Base-by-base conservation (phyloP, 2,113 vertebrate genomes). In the Gymnocephalus cernua region DNA sequence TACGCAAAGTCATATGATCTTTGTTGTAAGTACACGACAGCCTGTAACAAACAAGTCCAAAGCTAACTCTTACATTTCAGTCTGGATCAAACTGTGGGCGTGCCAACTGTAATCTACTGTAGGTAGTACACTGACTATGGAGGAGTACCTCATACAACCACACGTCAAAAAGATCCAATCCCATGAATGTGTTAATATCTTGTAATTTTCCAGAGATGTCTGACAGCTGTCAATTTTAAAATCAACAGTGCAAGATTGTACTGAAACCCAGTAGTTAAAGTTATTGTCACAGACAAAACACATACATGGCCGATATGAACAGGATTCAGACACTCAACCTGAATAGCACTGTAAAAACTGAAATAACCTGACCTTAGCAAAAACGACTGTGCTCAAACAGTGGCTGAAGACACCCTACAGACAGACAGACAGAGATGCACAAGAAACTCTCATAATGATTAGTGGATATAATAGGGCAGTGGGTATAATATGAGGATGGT, bases 321-420 rank as follows among this genome's bases (percentile, higher is more conserved):
- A 74, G 47, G 25, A 63, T 48, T 72, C 65, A 68, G 25, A 47
- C 6, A 44, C 19, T 50, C 54, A 25, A 65, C 9, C 47, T 38
- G 25, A 75, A 44, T 2, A 27, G 16, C 14, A 35, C 41, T 27
- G 47, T 73, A 63, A 88, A 72, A 74, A 25, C 13, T 51, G 23
- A 56, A 77, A 81, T 77, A 21, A 63, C 80, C 32, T 58, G 77
- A 87, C 64, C 77, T 70, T 59, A 75, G 54, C 62, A 63, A 59
- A 58, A 77, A 76, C 4, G 11, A 51, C 13, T 0, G 2, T 2
- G 21, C 23, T 44, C 10, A 1, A 48, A n/a, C 38, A 45, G n/a
- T 1, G n/a, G 6, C 59, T 48, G 32, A 44, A 4, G 32, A 63
- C 15, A 2, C 47, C 10, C 15, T 75, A 68, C 72, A 68, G 5